Evolutionary conservation across 2,113 vertebrate species (phyloP).

Genomic region (Megaceryle maxima): DNA sequence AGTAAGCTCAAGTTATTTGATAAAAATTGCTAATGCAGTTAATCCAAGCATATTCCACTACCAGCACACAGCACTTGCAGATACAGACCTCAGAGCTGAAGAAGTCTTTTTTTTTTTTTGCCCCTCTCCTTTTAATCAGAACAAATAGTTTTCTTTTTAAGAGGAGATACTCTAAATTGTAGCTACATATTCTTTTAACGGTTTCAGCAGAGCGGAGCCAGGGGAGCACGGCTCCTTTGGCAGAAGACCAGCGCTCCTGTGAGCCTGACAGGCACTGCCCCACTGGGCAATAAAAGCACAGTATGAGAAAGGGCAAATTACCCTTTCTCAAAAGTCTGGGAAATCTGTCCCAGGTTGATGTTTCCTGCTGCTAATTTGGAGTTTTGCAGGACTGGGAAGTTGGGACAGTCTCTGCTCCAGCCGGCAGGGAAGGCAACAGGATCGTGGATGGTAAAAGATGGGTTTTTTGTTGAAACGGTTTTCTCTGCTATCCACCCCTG

Average conservation of each 20-base stretch:
- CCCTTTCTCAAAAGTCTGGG: fast-evolving
- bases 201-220: background rate
- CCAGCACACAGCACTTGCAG: background rate
- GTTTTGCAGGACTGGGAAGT: background rate
- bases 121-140: background rate
- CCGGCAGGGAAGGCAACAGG: background rate
- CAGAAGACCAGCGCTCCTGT: fast-evolving
- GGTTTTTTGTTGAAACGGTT: background rate
- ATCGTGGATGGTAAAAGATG: background rate
- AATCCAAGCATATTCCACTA: background rate
- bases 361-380: background rate
- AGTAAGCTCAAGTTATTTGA: background rate
- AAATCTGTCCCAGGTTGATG: background rate
- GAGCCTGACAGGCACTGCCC: fast-evolving
- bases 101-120: too few relatives aligned
- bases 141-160: background rate
- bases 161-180: background rate
- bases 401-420: background rate
- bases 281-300: fast-evolving
- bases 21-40: background rate
- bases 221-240: background rate
- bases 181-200: background rate
- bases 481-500: background rate
- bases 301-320: background rate
- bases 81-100: background rate